Conservation (phyloP, 1,140 invertebrate genomes). For the Aphidius ervi region DNA sequence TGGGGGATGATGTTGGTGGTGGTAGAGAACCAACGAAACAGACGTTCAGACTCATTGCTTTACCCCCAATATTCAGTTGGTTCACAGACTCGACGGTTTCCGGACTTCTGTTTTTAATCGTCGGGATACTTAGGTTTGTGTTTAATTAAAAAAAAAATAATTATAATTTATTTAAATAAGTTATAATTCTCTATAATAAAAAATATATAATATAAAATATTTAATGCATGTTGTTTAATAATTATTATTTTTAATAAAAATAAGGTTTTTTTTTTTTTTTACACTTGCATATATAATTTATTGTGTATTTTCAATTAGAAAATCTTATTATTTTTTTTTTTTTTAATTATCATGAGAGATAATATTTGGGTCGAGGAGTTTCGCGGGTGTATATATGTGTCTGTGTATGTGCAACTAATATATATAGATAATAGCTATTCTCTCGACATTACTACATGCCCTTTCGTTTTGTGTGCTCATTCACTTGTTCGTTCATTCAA, state of each 20-base stretch:
- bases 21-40: not conserved
- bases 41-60: not conserved
- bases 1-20: slow-evolving; percentile 4
- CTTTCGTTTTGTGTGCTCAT: slow-evolving; percentile 7
- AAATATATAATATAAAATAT: too few relatives aligned
- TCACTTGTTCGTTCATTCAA: slow-evolving; percentile 7
- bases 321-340: too few relatives aligned
- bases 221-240: too few relatives aligned
- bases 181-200: too few relatives aligned
- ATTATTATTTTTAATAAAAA: too few relatives aligned
- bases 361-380: not conserved
- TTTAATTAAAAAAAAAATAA: not conserved
- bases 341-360: not conserved
- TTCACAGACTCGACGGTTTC: slow-evolving; percentile 10
- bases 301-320: too few relatives aligned
- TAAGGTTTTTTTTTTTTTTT: too few relatives aligned
- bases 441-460: not conserved
- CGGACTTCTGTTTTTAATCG: slow-evolving; percentile 8
- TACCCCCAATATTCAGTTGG: slow-evolving; percentile 4
- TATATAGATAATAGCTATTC: slow-evolving; percentile 3
- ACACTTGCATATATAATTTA: too few relatives aligned
- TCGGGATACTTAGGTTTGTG: not conserved
- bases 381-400: not conserved
- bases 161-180: too few relatives aligned
- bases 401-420: not conserved